phyloP scores from a whole-genome alignment of 2,888 invertebrate species.

The Aradus depressus region DNA sequence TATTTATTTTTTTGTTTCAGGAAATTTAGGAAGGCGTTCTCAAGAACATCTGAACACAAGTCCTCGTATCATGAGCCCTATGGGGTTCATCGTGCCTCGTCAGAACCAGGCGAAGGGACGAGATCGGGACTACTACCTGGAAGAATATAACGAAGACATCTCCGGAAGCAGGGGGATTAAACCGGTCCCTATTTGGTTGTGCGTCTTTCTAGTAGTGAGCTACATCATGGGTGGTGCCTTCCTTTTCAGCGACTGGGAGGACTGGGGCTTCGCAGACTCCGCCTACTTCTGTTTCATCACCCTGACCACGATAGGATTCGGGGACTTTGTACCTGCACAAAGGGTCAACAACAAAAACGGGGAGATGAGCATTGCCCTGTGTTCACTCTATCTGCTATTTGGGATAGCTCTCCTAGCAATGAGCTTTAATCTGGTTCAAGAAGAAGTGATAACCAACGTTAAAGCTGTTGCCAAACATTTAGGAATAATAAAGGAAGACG shows the following conservation, averaged over 20 bases:
- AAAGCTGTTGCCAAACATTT: constrained; percentile 73
- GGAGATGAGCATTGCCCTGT: constrained; percentile 63
- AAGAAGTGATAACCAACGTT: constrained; percentile 81
- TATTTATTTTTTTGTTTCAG: constrained; percentile 1
- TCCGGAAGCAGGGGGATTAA: constrained; percentile 36
- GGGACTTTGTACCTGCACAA: constrained; percentile 82
- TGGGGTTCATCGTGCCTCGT: constrained; percentile 52
- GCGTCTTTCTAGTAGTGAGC: constrained; percentile 74
- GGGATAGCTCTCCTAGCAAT: constrained; percentile 89
- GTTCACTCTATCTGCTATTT: constrained; percentile 83
- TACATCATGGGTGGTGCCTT: constrained; percentile 84
- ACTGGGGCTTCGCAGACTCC: constrained; percentile 75
- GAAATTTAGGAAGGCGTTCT: constrained; percentile 10
- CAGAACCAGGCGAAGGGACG: constrained; percentile 40
- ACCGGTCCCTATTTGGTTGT: constrained; percentile 82
- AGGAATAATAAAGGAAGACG: constrained; percentile 71
- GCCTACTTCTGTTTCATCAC: constrained; percentile 93
- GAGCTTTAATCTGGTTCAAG: constrained; percentile 94
- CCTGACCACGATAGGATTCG: constrained; percentile 84
- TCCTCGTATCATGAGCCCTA: constrained; percentile 55
- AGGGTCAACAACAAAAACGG: constrained; percentile 42
- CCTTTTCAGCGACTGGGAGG: constrained; percentile 74
- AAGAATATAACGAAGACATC: no score
- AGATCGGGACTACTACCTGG: constrained; percentile 30
- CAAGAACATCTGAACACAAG: constrained; percentile 34